Evolutionary conservation across 2,113 vertebrate genomes (phyloP).

Genomic region (Todiramphus saurophagus): DNA sequence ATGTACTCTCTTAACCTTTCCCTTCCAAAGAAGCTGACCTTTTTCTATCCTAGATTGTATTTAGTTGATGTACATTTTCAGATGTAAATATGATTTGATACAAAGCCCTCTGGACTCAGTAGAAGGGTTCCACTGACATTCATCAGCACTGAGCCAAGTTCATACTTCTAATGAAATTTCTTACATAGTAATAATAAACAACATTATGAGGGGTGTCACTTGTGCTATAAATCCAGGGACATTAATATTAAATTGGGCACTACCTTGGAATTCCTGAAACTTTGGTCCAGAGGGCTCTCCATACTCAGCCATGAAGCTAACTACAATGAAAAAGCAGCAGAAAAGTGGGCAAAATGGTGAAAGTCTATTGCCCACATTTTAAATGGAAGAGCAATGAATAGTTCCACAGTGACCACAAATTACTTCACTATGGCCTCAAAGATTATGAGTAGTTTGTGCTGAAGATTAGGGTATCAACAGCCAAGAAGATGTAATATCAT

Average conservation of each 20-base stretch:
- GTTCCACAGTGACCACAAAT: background rate
- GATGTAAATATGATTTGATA: background rate
- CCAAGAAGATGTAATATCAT: background rate
- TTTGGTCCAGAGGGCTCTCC: background rate
- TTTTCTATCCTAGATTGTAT: background rate
- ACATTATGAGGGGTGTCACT: background rate
- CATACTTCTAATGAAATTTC: background rate
- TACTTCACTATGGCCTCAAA: background rate
- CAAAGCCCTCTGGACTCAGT: background rate
- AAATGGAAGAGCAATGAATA: background rate
- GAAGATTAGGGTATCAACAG: background rate
- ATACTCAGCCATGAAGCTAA: background rate
- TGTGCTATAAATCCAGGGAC: background rate
- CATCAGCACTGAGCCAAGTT: background rate
- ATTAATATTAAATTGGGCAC: background rate
- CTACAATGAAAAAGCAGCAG: background rate
- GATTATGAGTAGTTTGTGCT: background rate
- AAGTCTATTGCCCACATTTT: background rate
- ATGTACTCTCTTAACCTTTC: background rate
- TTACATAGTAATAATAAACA: background rate
- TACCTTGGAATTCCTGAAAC: background rate
- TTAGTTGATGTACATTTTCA: background rate
- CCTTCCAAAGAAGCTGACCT: background rate
- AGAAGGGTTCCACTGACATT: background rate
- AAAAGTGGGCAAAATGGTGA: background rate